A percentile compares a stretch with the other conserved stretches of the same genome.
Evolutionary conservation across 2,888 invertebrate species (phyloP).

Genomic region (Calameuta idolon): DNA sequence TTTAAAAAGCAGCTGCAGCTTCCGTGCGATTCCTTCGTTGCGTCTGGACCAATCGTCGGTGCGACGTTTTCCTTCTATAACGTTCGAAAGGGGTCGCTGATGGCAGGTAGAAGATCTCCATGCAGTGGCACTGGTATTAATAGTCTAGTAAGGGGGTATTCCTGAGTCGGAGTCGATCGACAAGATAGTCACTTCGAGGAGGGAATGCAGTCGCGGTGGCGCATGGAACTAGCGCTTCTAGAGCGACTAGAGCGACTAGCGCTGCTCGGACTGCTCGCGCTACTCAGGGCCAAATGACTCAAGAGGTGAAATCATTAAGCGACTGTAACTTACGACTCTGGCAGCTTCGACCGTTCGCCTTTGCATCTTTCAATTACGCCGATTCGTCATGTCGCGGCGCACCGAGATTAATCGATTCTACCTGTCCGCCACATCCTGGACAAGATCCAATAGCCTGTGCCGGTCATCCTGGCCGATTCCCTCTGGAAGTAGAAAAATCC

Average conservation of each 20-base stretch:
- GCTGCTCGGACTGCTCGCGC: not conserved
- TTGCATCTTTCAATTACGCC: not conserved
- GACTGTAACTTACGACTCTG: no score
- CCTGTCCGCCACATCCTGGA: constrained; percentile 32
- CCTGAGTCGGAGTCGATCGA: constrained; percentile 21
- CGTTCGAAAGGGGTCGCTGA: not conserved
- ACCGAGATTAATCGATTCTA: no score
- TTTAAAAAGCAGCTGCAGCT: no score
- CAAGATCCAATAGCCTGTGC: constrained; percentile 33
- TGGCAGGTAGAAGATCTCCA: not conserved
- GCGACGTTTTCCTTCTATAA: no score
- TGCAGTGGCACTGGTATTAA: constrained; percentile 27
- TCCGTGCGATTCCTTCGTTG: no score
- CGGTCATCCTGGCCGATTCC: no score
- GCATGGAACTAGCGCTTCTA: not conserved
- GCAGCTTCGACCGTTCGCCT: constrained; percentile 18
- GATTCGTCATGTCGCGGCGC: constrained; percentile 21
- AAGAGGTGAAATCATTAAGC: constrained; percentile 3
- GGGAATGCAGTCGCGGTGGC: constrained; percentile 6
- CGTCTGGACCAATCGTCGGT: no score
- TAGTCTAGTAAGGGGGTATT: constrained; percentile 31
- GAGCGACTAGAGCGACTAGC: not conserved
- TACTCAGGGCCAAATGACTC: constrained; percentile 1
- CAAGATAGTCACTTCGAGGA: not conserved
- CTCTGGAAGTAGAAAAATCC: no score